Evolutionary conservation across 2,888 invertebrate genomes (phyloP), one percentile per base, ranked within the genome.

Genomic region (Leptinotarsa rubiginosa): DNA sequence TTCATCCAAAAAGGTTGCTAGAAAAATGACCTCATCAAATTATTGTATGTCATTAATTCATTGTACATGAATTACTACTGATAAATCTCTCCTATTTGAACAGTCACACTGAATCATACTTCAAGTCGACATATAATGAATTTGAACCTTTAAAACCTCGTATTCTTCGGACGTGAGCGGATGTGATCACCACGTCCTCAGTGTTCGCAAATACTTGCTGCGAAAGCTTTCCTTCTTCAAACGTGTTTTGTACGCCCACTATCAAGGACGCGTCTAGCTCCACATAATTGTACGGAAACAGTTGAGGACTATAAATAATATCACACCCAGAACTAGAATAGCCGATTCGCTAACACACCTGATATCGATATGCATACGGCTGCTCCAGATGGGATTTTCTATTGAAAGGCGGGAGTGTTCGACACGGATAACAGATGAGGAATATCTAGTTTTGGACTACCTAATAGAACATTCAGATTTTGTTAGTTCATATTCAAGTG

Each of bases 201-300:
- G 13, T 15, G 18, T 41, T 66, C 18, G 20, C 66, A 22, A 20
- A 66, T 65, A 50, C 50, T 52, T 67, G 25, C 50, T 31, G 25
- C n/a, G 68, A 68, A 68, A 41, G 54, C 68, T 68, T 68, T 54
- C 54, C 31, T 68, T 54, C 20, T 54, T 52, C 41, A n/a, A 22
- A 62, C 13, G 16, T 22, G 50, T 10, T 15, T 52, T 5, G 12
- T 67, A 68, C 69, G 69, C 56, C 56, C 69, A 69, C 69, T 18
- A 47, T 25, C 52, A 69, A 69, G 69, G 69, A 56, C 69, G 47
- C 54, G 31, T 41, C 41, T 47, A 68, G 25, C 68, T 54, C 18
- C n/a, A 54, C 31, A 18, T 69, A n/a, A 41, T 41, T 56, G 67
- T 67, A 59, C 69, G 69, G 69, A 69, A 69, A 69, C 69, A 15